Conservation (phyloP, 2,797 vertebrate genomes). For the Emys orbicularis region DNA sequence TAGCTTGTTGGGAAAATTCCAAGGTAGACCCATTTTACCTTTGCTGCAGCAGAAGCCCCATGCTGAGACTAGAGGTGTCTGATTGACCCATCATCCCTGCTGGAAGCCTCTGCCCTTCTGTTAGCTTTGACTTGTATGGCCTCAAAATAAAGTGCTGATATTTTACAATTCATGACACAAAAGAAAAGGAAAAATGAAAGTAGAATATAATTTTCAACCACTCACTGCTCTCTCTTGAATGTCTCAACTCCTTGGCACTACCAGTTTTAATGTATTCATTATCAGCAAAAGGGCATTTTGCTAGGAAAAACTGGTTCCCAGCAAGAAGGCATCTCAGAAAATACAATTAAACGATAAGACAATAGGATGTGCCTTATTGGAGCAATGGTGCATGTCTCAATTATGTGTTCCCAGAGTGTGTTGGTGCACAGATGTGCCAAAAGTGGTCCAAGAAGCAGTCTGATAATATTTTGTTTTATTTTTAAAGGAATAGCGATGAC, state of each 20-base stretch:
- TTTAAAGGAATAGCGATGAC: background rate
- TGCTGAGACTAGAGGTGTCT: conserved; percentile 74
- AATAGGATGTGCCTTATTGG: background rate
- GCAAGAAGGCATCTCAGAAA: conserved; percentile 38
- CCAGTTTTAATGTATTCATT: background rate
- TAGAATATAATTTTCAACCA: conserved; percentile 60
- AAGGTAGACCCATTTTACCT: conserved; percentile 62
- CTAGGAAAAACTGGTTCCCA: background rate
- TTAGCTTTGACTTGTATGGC: conserved; percentile 67
- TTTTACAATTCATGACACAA: conserved; percentile 76
- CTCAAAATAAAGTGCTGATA: conserved; percentile 76
- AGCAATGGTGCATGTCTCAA: rapidly evolving
- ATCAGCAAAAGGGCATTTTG: background rate
- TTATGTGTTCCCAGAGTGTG: background rate
- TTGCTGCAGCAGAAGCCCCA: conserved; percentile 66
- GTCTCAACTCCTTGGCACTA: conserved; percentile 21
- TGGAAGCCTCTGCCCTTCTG: conserved; percentile 73
- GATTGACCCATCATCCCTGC: conserved; percentile 78
- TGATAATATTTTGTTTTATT: background rate
- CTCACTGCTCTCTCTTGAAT: conserved; percentile 21
- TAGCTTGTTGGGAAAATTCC: conserved; percentile 82
- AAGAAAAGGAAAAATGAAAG: conserved; percentile 64
- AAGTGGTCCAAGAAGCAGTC: background rate
- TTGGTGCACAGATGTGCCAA: background rate
- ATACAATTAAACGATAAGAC: background rate